Percentiles rank a stretch among this genome's conserved stretches.
These are phyloP conservation scores for Perccottus glenii DNA, from an alignment of 2,113 vertebrate species.

Conservation along the genomic window DNA sequence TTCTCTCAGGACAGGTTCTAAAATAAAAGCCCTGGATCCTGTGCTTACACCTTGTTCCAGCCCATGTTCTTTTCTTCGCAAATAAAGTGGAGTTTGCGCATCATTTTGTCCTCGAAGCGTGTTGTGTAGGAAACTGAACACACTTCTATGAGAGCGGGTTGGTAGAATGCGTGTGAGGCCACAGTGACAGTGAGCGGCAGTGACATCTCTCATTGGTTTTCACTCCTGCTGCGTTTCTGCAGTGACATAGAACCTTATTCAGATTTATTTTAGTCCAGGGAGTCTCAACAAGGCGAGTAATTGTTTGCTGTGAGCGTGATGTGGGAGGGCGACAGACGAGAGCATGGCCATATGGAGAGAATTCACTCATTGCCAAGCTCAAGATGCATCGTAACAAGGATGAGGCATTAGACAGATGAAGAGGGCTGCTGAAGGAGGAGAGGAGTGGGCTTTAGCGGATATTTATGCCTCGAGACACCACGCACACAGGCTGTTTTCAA, in stretches of 20 bases:
- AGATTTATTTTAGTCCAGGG: constrained; percentile 57
- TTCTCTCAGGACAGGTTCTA: too few relatives aligned
- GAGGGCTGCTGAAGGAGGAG: not conserved
- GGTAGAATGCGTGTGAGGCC: not conserved
- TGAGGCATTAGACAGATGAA: constrained; percentile 6
- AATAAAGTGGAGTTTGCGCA: too few relatives aligned
- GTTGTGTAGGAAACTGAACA: too few relatives aligned
- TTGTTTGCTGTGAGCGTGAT: constrained; percentile 62
- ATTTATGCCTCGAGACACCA: too few relatives aligned
- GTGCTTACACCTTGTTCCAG: too few relatives aligned
- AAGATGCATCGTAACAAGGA: constrained; percentile 35
- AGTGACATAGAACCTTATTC: constrained; percentile 43
- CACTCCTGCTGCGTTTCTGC: constrained; percentile 21
- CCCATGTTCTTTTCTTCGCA: too few relatives aligned
- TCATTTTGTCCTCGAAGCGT: too few relatives aligned
- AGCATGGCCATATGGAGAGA: constrained; percentile 8
- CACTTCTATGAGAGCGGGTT: too few relatives aligned
- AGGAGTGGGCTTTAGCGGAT: constrained; percentile 9
- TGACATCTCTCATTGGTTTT: constrained; percentile 39
- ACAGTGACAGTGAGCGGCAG: constrained; percentile 16
- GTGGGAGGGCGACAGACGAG: constrained; percentile 32
- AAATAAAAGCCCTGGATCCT: too few relatives aligned
- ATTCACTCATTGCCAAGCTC: constrained; percentile 27
- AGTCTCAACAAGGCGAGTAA: constrained; percentile 56
- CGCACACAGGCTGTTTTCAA: too few relatives aligned